Conservation (phyloP, 1,140 invertebrate genomes). For the Drosophila melanogaster region DNA sequence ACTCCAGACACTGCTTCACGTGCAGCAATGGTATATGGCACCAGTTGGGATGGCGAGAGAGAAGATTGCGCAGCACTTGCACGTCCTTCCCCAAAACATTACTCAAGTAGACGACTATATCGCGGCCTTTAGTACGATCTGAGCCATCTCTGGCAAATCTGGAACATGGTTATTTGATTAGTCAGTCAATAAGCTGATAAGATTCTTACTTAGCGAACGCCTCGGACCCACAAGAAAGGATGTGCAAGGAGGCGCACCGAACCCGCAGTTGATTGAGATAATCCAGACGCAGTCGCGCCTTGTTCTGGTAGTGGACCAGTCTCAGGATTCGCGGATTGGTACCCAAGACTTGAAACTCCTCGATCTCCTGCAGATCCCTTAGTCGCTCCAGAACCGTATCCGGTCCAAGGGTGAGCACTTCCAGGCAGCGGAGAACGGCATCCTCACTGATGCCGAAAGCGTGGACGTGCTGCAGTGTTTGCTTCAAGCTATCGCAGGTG, state of each 20-base stretch:
- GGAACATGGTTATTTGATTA: conserved; percentile 20
- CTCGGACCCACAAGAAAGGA: conserved; percentile 85
- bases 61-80: conserved; percentile 73
- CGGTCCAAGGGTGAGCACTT: conserved; percentile 85
- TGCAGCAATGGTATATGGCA: conserved; percentile 86
- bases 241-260: conserved; percentile 86
- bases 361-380: conserved; percentile 85
- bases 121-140: conserved; percentile 86
- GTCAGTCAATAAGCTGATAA: neutral
- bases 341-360: conserved; percentile 85
- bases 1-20: conserved; percentile 85
- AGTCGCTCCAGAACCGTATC: conserved; percentile 85
- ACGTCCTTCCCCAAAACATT: conserved; percentile 65
- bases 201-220: conserved; percentile 86
- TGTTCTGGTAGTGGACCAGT: conserved; percentile 86
- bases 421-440: conserved; percentile 85
- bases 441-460: conserved; percentile 85
- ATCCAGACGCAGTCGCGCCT: conserved; percentile 85
- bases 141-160: conserved; percentile 86
- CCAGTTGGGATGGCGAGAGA: conserved; percentile 86
- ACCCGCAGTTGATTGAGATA: conserved; percentile 86
- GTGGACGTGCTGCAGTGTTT: conserved; percentile 85
- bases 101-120: conserved; percentile 84
- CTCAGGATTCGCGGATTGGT: conserved; percentile 86
- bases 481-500: conserved; percentile 84